Base-by-base conservation (phyloP, 2,888 invertebrate species). In the Patella caerulea region DNA sequence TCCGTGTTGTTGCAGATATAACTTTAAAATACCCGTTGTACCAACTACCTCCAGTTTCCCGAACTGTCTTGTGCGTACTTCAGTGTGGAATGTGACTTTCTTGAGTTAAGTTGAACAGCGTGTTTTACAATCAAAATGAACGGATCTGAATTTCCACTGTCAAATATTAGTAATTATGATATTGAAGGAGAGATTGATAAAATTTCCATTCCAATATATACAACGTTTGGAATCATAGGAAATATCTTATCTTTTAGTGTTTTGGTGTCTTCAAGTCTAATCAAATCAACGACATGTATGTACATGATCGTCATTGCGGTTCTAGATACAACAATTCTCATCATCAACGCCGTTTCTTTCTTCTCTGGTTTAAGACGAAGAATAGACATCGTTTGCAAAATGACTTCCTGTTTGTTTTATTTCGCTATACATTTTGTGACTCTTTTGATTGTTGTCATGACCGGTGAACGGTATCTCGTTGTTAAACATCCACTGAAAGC, bases 151-250 rank as follows among this genome's bases (percentile, higher is more conserved):
- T 45, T 9, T 1, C 45, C 45, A 45, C 7, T 45, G 45, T 45
- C 45, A 45, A 45, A 45, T 9, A 45, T 45, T 9, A 45, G 53
- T 54, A 56, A 73, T 24, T 75, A 59, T 45, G 15, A 19, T 24
- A 12, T 75, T 14, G 75, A 71, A 14, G 52, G 45, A 15, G 69
- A 29, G 34, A 69, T 75, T 17, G 70, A 65, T 34, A 45, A 45
- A 11, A 29, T 59, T 52, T 75, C 69, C 5, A 59, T 78, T 12
- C 78, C 75, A 3, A 19, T 78, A 29, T 34, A 70, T 70, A 54
- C 71, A 12, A 17, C 45, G 7, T 65, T 78, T n/a, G 78, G 78
- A 56, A 74, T 71, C 52, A 15, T 75, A 14, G 78, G 78, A n/a
- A 78, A 78, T 19, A 52, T 78, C 56, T 71, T 69, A 52, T 70